Evolutionary conservation across 2,113 vertebrate genomes (phyloP).

Genomic region (Pteruthius melanotis): DNA sequence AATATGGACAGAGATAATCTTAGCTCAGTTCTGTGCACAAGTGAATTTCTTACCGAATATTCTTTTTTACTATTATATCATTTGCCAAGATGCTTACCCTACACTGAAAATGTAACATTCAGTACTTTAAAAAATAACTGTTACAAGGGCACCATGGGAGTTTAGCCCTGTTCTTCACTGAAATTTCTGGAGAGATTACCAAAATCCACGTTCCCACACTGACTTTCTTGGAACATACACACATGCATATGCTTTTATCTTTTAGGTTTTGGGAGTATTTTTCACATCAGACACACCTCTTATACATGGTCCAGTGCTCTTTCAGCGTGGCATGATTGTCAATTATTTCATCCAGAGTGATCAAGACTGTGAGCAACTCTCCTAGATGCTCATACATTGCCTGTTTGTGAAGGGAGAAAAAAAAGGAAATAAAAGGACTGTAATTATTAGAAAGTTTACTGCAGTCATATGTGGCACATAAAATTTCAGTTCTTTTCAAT

Average conservation of each 20-base stretch:
- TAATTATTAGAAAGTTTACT: neutral
- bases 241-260: neutral
- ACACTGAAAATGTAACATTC: neutral
- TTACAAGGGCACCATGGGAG: neutral
- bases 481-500: neutral
- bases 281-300: conserved; percentile 80
- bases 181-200: neutral
- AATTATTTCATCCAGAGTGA: conserved; percentile 95
- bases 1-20: neutral
- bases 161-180: neutral
- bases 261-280: neutral
- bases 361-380: conserved; percentile 87
- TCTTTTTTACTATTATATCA: neutral
- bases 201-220: neutral
- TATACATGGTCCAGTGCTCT: conserved; percentile 99
- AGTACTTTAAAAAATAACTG: neutral
- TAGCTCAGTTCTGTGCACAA: neutral
- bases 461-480: neutral
- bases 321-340: conserved; percentile 91
- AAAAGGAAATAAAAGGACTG: neutral
- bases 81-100: neutral
- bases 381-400: conserved; percentile 94
- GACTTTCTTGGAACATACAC: neutral
- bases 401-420: conserved; percentile 57
- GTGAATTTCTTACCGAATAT: neutral